A percentile compares a stretch with the other conserved stretches of the same genome.
phyloP scores from a whole-genome alignment of 92 coral and sea anemone species.

The Paragorgia papillata region DNA sequence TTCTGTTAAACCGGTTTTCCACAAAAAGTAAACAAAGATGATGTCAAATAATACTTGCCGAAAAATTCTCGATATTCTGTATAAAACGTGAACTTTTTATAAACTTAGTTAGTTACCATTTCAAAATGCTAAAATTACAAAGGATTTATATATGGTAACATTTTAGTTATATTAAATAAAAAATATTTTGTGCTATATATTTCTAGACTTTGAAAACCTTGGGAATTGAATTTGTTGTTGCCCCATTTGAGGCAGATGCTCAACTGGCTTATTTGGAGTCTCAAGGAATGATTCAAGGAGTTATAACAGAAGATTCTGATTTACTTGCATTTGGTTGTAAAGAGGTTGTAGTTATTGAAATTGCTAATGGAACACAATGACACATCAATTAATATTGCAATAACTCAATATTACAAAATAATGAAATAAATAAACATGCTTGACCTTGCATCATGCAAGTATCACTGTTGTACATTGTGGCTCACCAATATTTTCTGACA shows the following conservation, averaged over 20 bases:
- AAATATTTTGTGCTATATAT: too few relatives aligned
- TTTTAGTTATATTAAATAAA: too few relatives aligned
- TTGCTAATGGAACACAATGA: neutral
- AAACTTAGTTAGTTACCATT: too few relatives aligned
- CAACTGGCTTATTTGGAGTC: slow-evolving; percentile 37
- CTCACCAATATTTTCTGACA: slow-evolving; percentile 16
- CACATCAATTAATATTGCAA: neutral
- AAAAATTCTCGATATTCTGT: too few relatives aligned
- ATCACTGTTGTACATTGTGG: neutral
- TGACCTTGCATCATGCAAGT: too few relatives aligned
- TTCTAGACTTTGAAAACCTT: slow-evolving; percentile 36
- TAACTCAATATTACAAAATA: neutral
- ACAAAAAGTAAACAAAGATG: neutral
- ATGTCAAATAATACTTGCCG: neutral
- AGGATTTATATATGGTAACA: too few relatives aligned
- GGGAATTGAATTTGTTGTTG: slow-evolving; percentile 44
- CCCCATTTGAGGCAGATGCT: slow-evolving; percentile 55
- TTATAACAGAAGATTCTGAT: slow-evolving; percentile 52
- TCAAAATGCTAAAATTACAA: too few relatives aligned
- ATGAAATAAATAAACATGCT: too few relatives aligned
- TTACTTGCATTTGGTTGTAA: slow-evolving; percentile 51
- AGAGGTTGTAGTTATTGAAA: slow-evolving; percentile 34
- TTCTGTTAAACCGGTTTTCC: too few relatives aligned
- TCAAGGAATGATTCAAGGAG: slow-evolving; percentile 36
- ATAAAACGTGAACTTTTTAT: too few relatives aligned